These are phyloP conservation scores for Oscheius sp. DNA, from an alignment of 2,888 invertebrate genomes.

Conservation along the genomic window DNA sequence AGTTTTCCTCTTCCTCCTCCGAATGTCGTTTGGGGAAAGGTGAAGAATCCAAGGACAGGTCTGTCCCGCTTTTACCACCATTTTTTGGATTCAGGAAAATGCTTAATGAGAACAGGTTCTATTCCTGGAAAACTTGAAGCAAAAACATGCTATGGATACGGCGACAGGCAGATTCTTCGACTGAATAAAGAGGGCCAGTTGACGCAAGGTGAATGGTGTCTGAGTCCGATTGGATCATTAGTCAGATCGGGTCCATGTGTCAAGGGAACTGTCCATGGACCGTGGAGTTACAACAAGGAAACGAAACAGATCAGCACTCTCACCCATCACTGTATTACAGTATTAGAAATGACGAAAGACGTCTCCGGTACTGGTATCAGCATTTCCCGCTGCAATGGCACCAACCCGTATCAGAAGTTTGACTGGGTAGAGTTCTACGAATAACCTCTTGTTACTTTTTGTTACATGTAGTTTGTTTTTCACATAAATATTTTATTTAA, in stretches of 20 bases:
- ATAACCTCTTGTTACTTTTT: too few species aligned
- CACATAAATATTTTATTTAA: too few species aligned
- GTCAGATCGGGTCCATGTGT: conserved; percentile 89
- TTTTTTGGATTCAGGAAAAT: conserved; percentile 74
- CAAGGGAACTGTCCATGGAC: conserved; percentile 90
- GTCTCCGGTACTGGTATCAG: conserved; percentile 30
- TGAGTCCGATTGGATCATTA: conserved; percentile 81
- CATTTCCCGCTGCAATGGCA: conserved; percentile 35
- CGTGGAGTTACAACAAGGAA: conserved; percentile 73
- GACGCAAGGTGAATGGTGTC: conserved; percentile 93
- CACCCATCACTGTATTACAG: conserved; percentile 53
- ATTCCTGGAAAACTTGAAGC: conserved; percentile 89
- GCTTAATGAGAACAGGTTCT: conserved; percentile 92
- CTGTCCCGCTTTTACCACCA: too few species aligned
- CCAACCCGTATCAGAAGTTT: conserved; percentile 45
- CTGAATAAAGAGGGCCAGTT: conserved; percentile 92
- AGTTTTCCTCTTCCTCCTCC: conserved; percentile 93
- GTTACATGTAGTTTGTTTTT: too few species aligned
- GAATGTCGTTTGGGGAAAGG: conserved; percentile 93
- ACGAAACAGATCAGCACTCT: conserved; percentile 61
- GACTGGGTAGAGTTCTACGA: conserved; percentile 51
- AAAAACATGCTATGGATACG: conserved; percentile 91
- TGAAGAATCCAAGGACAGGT: conserved; percentile 80
- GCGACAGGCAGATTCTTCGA: conserved; percentile 89
- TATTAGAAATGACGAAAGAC: too few species aligned